Evolutionary conservation across 2,113 vertebrate genomes (phyloP).

Genomic region (Elachura formosa): DNA sequence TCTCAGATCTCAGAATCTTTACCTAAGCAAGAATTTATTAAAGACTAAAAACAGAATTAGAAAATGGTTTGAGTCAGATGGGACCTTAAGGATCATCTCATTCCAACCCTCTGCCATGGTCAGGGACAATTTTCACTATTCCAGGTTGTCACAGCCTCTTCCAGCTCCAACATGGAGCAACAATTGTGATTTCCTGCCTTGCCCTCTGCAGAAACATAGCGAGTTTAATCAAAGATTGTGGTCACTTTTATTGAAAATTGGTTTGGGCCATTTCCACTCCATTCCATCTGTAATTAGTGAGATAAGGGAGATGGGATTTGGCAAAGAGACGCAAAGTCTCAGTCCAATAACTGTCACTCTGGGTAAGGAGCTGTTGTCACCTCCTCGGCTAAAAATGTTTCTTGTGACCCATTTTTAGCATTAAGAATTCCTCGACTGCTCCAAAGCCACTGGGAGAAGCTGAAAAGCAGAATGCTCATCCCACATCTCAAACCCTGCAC

Average conservation of each 20-base stretch:
- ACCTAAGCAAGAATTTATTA: background rate
- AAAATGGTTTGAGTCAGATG: background rate
- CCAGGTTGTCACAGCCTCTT: background rate
- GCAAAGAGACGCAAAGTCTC: background rate
- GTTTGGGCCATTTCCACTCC: background rate
- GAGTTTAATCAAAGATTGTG: background rate
- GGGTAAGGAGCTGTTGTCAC: background rate
- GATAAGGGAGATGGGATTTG: slow-evolving; percentile 46
- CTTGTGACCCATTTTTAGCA: background rate
- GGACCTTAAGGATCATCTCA: background rate
- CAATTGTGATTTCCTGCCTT: background rate
- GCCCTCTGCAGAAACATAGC: background rate
- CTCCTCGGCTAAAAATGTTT: background rate
- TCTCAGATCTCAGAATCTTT: background rate
- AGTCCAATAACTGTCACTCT: background rate
- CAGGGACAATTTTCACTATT: background rate
- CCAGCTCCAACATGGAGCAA: background rate
- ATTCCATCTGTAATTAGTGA: slow-evolving; percentile 35
- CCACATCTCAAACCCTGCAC: background rate
- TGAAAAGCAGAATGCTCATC: background rate
- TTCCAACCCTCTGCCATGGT: too few species aligned
- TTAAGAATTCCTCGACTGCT: background rate
- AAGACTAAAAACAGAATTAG: background rate
- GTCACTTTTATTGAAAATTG: background rate
- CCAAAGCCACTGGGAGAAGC: background rate